A percentile compares a stretch with the other conserved stretches of the same genome.
Evolutionary conservation across 2,797 vertebrate species (phyloP).

Genomic region (Kryptolebias ocellatus): DNA sequence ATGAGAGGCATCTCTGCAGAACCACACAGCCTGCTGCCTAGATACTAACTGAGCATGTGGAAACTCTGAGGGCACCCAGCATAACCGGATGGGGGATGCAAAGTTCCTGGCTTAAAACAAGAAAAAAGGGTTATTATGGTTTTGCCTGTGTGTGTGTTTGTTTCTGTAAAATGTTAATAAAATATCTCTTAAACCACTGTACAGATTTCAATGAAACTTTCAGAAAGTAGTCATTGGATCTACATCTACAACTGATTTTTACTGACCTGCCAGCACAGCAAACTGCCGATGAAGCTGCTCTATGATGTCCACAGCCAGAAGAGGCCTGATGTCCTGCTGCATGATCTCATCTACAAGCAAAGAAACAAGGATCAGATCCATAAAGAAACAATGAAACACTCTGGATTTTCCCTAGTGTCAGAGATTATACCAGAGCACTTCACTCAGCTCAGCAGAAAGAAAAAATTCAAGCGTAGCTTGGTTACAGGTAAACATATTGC

Average conservation of each 20-base stretch:
- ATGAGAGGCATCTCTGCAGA: slow-evolving; percentile 53
- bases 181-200: no score
- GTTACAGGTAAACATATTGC: no score
- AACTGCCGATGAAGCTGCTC: slow-evolving; percentile 96
- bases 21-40: slow-evolving; percentile 32
- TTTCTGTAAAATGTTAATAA: no score
- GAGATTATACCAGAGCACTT: no score
- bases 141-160: no score
- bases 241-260: background rate
- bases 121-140: no score
- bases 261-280: slow-evolving; percentile 92
- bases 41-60: slow-evolving; percentile 44
- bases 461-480: no score
- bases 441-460: no score
- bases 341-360: slow-evolving; percentile 92
- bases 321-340: slow-evolving; percentile 96
- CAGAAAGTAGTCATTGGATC: no score
- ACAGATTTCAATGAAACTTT: no score
- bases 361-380: slow-evolving; percentile 24
- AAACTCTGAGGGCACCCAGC: slow-evolving; percentile 36
- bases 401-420: no score
- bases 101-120: background rate
- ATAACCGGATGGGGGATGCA: background rate
- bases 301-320: slow-evolving; percentile 93
- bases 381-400: background rate